Percentiles rank a stretch among this genome's conserved stretches.
phyloP scores from a whole-genome alignment of 2,113 vertebrate species.

The Gulo gulo region DNA sequence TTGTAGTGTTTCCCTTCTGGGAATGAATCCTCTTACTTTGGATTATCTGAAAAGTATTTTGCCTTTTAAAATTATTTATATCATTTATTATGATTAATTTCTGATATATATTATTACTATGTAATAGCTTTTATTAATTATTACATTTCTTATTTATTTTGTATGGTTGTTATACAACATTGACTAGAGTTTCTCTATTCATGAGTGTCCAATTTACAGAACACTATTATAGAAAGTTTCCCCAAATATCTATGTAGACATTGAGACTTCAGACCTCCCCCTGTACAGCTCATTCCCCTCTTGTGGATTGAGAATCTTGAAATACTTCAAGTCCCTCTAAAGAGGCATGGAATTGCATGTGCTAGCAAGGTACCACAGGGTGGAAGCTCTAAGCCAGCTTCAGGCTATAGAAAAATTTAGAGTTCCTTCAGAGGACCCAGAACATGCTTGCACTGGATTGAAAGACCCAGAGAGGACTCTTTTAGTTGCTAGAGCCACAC shows the following conservation, averaged over 20 bases:
- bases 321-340: neutral
- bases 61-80: neutral
- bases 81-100: neutral
- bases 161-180: neutral
- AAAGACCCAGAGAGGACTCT: neutral
- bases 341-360: neutral
- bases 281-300: neutral
- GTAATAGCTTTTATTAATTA: neutral
- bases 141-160: neutral
- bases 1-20: neutral
- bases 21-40: neutral
- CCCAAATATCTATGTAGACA: neutral
- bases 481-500: neutral
- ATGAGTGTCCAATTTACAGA: neutral
- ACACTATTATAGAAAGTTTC: neutral
- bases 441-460: neutral
- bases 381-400: neutral
- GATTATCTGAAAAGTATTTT: neutral
- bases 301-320: neutral
- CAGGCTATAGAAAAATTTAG: neutral
- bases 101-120: neutral
- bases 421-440: neutral
- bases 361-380: neutral
- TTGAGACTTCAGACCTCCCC: neutral
- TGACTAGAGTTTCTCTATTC: neutral